Percentiles rank a stretch among this genome's conserved stretches.
These are phyloP conservation scores for Myopa tessellatipennis DNA, from an alignment of 2,888 invertebrate genomes.

Conservation along the genomic window DNA sequence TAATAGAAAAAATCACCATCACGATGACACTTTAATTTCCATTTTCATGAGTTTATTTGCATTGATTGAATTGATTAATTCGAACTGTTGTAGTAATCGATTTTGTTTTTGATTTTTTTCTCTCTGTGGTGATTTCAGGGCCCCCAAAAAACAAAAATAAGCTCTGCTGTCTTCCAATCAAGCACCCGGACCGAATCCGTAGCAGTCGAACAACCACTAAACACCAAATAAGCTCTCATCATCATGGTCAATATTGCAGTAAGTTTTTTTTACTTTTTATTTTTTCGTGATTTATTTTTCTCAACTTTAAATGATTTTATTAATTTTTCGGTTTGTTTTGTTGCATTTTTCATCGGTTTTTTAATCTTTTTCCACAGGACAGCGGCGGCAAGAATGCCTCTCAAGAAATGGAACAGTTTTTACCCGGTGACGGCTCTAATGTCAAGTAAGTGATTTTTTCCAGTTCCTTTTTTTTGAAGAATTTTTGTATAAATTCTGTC, in stretches of 20 bases:
- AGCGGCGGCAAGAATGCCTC: slow-evolving; percentile 66
- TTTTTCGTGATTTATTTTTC: slow-evolving; percentile 6
- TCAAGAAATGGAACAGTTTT: slow-evolving; percentile 84
- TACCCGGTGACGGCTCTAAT: slow-evolving; percentile 73
- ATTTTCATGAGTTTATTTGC: not conserved
- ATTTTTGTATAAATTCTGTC: not conserved
- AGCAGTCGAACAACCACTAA: too few relatives aligned
- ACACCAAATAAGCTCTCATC: not conserved
- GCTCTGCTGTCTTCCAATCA: too few relatives aligned
- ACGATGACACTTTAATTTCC: not conserved
- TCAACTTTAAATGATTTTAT: slow-evolving; percentile 25
- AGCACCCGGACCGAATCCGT: too few relatives aligned
- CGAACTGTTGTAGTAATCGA: too few relatives aligned
- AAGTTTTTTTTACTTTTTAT: slow-evolving; percentile 47
- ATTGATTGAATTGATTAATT: not conserved
- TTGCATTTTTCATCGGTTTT: slow-evolving; percentile 33
- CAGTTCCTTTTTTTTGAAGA: not conserved
- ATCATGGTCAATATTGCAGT: slow-evolving; percentile 65
- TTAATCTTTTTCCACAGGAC: slow-evolving; percentile 52
- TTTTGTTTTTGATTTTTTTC: not conserved
- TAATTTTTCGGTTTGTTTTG: slow-evolving; percentile 28
- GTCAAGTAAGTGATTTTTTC: slow-evolving; percentile 58
- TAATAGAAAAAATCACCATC: not conserved
- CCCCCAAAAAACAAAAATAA: not conserved
- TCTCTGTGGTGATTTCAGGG: not conserved